Conservation (phyloP, 64 coral and sea anemone genomes). For the Montipora sp. region DNA sequence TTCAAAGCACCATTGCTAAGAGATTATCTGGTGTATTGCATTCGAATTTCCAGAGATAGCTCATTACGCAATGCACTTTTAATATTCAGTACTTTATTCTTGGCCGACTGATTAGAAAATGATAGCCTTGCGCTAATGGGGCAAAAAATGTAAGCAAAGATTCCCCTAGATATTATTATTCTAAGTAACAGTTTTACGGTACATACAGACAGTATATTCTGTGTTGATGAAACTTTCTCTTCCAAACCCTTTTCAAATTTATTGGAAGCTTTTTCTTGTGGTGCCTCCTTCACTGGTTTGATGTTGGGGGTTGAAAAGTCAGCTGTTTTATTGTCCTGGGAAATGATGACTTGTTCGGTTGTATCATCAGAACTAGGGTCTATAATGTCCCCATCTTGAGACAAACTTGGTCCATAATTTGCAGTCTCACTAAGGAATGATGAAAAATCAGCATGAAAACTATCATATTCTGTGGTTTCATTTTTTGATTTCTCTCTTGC, state of each 20-base stretch:
- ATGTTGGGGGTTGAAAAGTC: background rate
- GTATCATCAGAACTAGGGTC: background rate
- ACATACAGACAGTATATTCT: constrained; percentile 21
- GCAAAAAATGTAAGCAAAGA: too few relatives aligned
- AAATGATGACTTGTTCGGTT: background rate
- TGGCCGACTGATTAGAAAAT: too few relatives aligned
- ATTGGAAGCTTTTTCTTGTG: constrained; percentile 9
- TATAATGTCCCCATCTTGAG: background rate
- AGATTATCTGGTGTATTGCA: too few relatives aligned
- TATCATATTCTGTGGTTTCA: constrained; percentile 26
- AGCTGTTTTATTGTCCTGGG: background rate
- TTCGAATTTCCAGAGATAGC: too few relatives aligned
- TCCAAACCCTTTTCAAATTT: background rate
- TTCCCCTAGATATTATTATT: background rate
- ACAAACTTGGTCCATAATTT: background rate
- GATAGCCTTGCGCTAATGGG: too few relatives aligned
- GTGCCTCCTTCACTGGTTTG: background rate
- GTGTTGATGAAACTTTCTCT: constrained; percentile 21
- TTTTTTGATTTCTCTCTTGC: background rate
- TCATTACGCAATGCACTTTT: too few relatives aligned
- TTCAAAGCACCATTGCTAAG: too few relatives aligned
- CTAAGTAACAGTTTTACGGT: background rate
- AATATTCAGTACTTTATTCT: too few relatives aligned
- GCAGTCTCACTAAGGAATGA: background rate
- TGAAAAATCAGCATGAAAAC: constrained; percentile 38